Evolutionary conservation across 2,888 invertebrate genomes (phyloP).

Genomic region (Acronicta leporina): DNA sequence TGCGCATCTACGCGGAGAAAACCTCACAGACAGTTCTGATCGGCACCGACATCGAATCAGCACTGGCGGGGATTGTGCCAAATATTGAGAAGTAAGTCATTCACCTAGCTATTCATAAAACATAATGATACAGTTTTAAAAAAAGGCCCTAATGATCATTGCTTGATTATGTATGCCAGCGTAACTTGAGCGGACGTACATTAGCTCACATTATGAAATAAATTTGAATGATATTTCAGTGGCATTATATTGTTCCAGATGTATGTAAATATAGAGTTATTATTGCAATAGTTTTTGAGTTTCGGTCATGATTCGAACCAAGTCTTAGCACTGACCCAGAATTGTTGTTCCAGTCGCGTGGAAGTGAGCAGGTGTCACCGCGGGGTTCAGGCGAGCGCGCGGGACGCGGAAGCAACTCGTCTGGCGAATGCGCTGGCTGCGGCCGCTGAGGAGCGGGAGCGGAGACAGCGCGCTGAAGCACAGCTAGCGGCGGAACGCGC

Average conservation of each 20-base stretch:
- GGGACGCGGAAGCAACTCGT: constrained; percentile 90
- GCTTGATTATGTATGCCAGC: constrained; percentile 17
- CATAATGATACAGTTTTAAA: constrained; percentile 22
- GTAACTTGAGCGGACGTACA: constrained; percentile 21
- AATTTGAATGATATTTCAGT: constrained; percentile 11
- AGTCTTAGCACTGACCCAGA: background rate
- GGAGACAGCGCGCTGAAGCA: constrained; percentile 88
- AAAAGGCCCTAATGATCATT: constrained; percentile 25
- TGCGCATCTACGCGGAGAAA: constrained; percentile 94
- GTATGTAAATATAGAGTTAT: background rate
- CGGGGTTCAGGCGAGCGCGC: constrained; percentile 91
- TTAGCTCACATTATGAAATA: constrained; percentile 35
- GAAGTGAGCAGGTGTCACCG: constrained; percentile 87
- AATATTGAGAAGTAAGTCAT: constrained; percentile 79
- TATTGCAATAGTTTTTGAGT: background rate
- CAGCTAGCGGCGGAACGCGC: constrained; percentile 91
- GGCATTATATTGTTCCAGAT: background rate
- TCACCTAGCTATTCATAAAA: constrained; percentile 2
- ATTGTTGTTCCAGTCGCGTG: constrained; percentile 62
- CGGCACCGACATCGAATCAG: constrained; percentile 92
- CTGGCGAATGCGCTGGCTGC: constrained; percentile 90
- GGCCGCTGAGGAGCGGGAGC: constrained; percentile 89
- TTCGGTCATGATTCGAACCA: no score
- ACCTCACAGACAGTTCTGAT: constrained; percentile 93
- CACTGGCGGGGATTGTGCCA: constrained; percentile 90